Evolutionary conservation across 1,140 invertebrate genomes (phyloP).

Genomic region (Platyscapa corneri): DNA sequence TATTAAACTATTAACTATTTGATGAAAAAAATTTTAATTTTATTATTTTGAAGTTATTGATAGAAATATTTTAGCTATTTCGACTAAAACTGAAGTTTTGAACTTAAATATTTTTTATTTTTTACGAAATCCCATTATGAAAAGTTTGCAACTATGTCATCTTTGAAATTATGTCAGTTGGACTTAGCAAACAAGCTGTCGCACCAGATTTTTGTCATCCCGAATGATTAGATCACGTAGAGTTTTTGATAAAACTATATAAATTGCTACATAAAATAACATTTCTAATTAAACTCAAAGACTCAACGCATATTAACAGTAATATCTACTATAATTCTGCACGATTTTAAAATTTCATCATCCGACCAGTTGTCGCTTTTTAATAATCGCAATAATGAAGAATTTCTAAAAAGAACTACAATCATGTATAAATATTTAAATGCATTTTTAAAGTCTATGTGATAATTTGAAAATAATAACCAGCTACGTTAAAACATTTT

Average conservation of each 20-base stretch:
- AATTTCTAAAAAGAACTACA: background rate
- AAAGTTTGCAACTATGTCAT: conserved; percentile 14
- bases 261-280: background rate
- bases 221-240: conserved; percentile 6
- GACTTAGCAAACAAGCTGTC: conserved; percentile 12
- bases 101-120: too few species aligned
- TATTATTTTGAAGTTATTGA: too few species aligned
- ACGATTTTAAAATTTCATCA: background rate
- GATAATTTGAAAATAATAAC: background rate
- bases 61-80: too few species aligned
- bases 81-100: too few species aligned
- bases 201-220: background rate
- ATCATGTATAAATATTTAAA: background rate
- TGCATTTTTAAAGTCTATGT: background rate
- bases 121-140: background rate
- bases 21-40: too few species aligned
- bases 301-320: background rate
- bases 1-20: too few species aligned
- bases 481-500: too few species aligned
- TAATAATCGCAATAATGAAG: too few species aligned
- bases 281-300: background rate
- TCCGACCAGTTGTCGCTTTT: too few species aligned
- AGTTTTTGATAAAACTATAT: background rate
- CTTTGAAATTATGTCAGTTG: conserved; percentile 40
- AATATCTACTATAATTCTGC: background rate